phyloP scores from a whole-genome alignment of 1,140 invertebrate species.

The Oedothorax gibbosus region DNA sequence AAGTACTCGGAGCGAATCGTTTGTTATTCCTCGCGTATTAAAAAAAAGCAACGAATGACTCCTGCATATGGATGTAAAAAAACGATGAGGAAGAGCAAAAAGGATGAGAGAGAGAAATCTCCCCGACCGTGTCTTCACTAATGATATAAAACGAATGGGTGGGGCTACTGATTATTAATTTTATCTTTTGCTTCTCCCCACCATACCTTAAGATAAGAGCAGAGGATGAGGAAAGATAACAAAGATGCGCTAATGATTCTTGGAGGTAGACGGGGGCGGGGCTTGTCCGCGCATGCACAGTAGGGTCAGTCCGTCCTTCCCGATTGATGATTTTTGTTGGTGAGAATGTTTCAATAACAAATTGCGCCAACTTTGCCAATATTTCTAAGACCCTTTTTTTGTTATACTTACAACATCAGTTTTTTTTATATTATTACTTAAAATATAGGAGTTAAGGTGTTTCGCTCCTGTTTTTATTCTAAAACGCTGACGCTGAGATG shows the following conservation, averaged over 20 bases:
- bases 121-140: constrained; percentile 30
- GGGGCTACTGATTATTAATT: constrained; percentile 58
- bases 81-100: background rate
- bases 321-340: constrained; percentile 45
- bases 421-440: constrained; percentile 44
- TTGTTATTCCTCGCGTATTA: constrained; percentile 37
- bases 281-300: constrained; percentile 29
- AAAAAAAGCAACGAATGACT: constrained; percentile 23
- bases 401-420: background rate
- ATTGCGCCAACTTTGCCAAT: constrained; percentile 35
- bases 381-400: constrained; percentile 6
- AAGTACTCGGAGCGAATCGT: constrained; percentile 24
- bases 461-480: background rate
- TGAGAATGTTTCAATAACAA: constrained; percentile 60
- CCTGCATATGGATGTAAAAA: constrained; percentile 3
- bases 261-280: constrained; percentile 47
- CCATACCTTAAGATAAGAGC: constrained; percentile 34
- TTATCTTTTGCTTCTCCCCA: constrained; percentile 35
- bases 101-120: constrained; percentile 4
- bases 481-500: constrained; percentile 48
- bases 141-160: constrained; percentile 58
- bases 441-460: constrained; percentile 40
- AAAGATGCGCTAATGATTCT: constrained; percentile 60
- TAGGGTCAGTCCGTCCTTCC: constrained; percentile 26
- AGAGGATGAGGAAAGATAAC: constrained; percentile 52